Evolutionary conservation across 1,140 invertebrate genomes (phyloP).

Genomic region (Meloidogyne floridensis): DNA sequence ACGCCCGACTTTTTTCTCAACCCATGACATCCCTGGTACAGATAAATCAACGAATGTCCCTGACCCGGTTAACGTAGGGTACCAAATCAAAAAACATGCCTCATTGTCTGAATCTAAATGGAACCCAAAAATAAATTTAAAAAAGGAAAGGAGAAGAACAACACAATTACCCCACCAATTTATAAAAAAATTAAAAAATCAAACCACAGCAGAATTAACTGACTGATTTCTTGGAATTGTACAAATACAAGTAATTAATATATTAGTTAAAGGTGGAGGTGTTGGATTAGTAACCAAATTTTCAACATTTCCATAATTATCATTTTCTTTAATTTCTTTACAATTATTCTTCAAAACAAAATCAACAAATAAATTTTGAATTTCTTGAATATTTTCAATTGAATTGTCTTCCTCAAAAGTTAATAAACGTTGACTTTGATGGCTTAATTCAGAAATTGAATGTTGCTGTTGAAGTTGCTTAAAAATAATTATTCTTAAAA

Average conservation of each 20-base stretch:
- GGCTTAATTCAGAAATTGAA: constrained; percentile 34
- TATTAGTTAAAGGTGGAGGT: constrained; percentile 29
- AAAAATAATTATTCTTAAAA: neutral
- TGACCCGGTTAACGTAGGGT: too few species aligned
- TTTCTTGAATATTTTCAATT: neutral
- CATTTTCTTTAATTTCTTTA: constrained; percentile 20
- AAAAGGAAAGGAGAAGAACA: too few species aligned
- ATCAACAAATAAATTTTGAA: constrained; percentile 28
- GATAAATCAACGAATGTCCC: too few species aligned
- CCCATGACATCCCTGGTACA: too few species aligned
- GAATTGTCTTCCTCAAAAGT: constrained; percentile 24
- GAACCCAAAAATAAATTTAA: too few species aligned
- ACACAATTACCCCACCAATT: too few species aligned
- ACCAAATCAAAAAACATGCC: too few species aligned
- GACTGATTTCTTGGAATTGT: constrained; percentile 44
- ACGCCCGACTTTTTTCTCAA: too few species aligned
- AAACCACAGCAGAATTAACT: constrained; percentile 31
- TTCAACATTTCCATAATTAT: neutral
- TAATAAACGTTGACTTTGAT: constrained; percentile 43
- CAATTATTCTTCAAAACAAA: constrained; percentile 12
- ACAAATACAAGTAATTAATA: constrained; percentile 43
- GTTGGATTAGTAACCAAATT: neutral
- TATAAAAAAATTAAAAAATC: neutral
- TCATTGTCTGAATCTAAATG: too few species aligned
- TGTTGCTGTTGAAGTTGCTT: constrained; percentile 36